Evolutionary conservation across 2,888 invertebrate genomes (phyloP).

Genomic region (Slavum lentiscoides): DNA sequence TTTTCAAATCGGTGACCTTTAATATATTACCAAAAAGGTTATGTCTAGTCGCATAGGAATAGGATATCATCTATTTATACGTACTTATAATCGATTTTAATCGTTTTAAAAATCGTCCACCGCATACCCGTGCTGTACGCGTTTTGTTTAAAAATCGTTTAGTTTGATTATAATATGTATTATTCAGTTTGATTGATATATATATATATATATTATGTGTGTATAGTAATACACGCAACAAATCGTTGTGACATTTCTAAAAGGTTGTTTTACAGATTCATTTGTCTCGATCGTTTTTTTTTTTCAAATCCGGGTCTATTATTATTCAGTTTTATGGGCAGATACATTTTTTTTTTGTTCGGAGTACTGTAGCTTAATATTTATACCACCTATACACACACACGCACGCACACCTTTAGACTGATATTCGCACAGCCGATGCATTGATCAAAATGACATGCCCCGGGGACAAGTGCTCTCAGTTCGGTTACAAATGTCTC

Average conservation of each 20-base stretch:
- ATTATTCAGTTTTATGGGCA: too few relatives aligned
- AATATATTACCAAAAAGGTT: too few relatives aligned
- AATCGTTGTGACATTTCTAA: neutral
- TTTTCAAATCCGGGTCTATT: neutral
- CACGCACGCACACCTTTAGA: neutral
- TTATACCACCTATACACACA: neutral
- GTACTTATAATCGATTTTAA: too few relatives aligned
- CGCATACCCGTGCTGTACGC: too few relatives aligned
- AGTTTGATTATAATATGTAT: too few relatives aligned
- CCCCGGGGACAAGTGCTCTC: constrained; percentile 16
- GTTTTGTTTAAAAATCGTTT: too few relatives aligned
- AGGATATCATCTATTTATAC: too few relatives aligned
- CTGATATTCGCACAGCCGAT: neutral
- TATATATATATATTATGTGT: neutral
- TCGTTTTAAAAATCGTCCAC: too few relatives aligned
- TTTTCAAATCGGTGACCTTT: too few relatives aligned
- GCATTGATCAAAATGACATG: constrained; percentile 32
- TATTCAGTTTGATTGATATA: neutral
- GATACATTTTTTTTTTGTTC: neutral
- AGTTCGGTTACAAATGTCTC: constrained; percentile 21
- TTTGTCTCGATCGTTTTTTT: neutral
- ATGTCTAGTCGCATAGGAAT: too few relatives aligned
- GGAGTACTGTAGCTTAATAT: neutral
- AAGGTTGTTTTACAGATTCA: neutral
- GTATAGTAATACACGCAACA: neutral